A percentile compares a stretch with the other conserved stretches of the same genome.
Evolutionary conservation across 2,888 invertebrate species (phyloP).

Genomic region (Augochlorella aurata): DNA sequence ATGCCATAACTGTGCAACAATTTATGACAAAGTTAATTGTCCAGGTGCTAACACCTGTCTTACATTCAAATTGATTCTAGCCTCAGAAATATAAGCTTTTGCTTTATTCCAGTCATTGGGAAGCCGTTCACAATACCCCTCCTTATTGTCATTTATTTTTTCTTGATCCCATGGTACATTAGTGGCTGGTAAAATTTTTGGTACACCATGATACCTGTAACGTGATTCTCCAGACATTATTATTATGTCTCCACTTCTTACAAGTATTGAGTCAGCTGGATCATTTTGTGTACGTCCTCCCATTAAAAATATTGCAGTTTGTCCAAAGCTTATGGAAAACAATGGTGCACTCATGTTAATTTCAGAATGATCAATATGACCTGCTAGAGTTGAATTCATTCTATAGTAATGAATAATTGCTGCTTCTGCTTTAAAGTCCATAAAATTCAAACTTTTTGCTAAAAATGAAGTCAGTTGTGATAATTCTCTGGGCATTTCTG

Average conservation of each 20-base stretch:
- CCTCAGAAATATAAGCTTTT: slow-evolving; percentile 78
- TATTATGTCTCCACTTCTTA: slow-evolving; percentile 95
- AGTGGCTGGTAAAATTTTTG: slow-evolving; percentile 87
- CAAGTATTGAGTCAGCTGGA: slow-evolving; percentile 87
- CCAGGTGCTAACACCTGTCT: slow-evolving; percentile 91
- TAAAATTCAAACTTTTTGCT: slow-evolving; percentile 84
- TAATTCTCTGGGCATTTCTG: slow-evolving; percentile 90
- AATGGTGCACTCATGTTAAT: slow-evolving; percentile 92
- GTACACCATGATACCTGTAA: slow-evolving; percentile 96
- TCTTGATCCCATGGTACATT: slow-evolving; percentile 83
- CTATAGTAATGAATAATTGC: slow-evolving; percentile 98
- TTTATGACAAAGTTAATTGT: slow-evolving; percentile 81
- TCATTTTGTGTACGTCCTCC: slow-evolving; percentile 90
- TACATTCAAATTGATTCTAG: slow-evolving; percentile 96
- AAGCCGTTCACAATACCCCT: slow-evolving; percentile 22
- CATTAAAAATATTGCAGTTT: slow-evolving; percentile 95
- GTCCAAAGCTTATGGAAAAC: slow-evolving; percentile 97
- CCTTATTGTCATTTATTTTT: slow-evolving; percentile 50
- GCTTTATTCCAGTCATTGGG: slow-evolving; percentile 73
- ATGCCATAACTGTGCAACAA: slow-evolving; percentile 20
- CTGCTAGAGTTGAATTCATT: slow-evolving; percentile 94
- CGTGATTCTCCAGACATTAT: slow-evolving; percentile 94
- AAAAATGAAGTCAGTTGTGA: slow-evolving; percentile 86
- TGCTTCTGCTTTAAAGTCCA: slow-evolving; percentile 91
- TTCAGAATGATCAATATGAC: slow-evolving; percentile 98